Percentiles rank a stretch among this genome's conserved stretches.
phyloP scores from a whole-genome alignment of 2,113 vertebrate species.

The Antennarius striatus region DNA sequence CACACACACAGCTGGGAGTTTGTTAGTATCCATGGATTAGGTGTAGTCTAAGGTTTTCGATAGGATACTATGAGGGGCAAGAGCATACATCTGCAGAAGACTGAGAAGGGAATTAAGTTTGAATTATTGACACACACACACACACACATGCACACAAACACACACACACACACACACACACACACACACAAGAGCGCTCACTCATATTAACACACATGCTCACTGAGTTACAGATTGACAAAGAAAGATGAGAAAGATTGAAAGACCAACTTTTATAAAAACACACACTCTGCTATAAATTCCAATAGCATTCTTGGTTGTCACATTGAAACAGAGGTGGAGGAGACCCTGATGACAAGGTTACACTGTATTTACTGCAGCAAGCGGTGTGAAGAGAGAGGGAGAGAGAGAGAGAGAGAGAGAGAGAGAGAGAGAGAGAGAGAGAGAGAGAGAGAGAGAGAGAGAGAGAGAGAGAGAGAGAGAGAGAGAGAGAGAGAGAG shows the following conservation, averaged over 20 bases:
- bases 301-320: constrained; percentile 51
- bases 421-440: neutral
- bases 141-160: neutral
- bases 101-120: neutral
- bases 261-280: constrained; percentile 5
- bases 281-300: constrained; percentile 19
- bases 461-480: neutral
- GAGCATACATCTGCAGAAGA: neutral
- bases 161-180: neutral
- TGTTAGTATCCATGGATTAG: constrained; percentile 16
- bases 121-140: neutral
- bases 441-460: neutral
- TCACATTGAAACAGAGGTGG: constrained; percentile 53
- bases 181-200: neutral
- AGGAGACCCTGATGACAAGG: constrained; percentile 55
- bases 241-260: neutral
- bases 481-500: neutral
- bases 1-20: constrained; percentile 3
- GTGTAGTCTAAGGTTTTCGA: neutral
- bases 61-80: neutral
- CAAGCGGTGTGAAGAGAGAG: constrained; percentile 13
- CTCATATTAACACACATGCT: neutral
- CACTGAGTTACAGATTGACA: neutral
- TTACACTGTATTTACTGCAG: constrained; percentile 64
- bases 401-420: neutral